These are phyloP conservation scores for Drosophila parvula DNA, from an alignment of 1,140 invertebrate species.

Conservation along the genomic window DNA sequence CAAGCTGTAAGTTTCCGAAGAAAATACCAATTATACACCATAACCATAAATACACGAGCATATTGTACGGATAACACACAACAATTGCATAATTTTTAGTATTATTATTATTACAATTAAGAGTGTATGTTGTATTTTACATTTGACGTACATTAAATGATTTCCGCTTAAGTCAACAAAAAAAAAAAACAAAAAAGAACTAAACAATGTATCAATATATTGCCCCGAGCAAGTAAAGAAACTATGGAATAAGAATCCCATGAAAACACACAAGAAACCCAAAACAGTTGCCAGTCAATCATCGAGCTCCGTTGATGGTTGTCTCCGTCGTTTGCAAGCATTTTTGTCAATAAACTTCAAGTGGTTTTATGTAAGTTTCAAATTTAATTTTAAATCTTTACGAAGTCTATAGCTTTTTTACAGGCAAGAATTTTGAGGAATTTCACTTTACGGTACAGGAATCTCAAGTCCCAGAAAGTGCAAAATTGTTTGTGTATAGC, in stretches of 20 bases:
- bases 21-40: conserved; percentile 22
- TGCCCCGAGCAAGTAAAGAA: conserved; percentile 46
- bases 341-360: conserved; percentile 51
- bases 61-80: conserved; percentile 46
- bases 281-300: conserved; percentile 44
- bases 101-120: conserved; percentile 52
- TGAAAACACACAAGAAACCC: conserved; percentile 1
- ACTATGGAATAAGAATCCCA: conserved; percentile 31
- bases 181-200: conserved; percentile 3
- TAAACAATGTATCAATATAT: conserved; percentile 51
- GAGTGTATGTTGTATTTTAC: conserved; percentile 71
- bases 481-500: too few species aligned
- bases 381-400: neutral
- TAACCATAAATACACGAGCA: conserved; percentile 31
- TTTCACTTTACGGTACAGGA: too few species aligned
- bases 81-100: conserved; percentile 53
- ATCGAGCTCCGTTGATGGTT: conserved; percentile 50
- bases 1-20: conserved; percentile 62
- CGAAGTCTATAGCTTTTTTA: neutral
- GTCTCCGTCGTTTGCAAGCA: conserved; percentile 47
- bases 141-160: conserved; percentile 72
- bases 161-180: conserved; percentile 60
- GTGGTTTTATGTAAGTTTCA: conserved; percentile 42
- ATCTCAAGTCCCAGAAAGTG: too few species aligned
- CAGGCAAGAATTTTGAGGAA: neutral